phyloP scores from a whole-genome alignment of 2,888 invertebrate species.

The Trachelus stipa region DNA sequence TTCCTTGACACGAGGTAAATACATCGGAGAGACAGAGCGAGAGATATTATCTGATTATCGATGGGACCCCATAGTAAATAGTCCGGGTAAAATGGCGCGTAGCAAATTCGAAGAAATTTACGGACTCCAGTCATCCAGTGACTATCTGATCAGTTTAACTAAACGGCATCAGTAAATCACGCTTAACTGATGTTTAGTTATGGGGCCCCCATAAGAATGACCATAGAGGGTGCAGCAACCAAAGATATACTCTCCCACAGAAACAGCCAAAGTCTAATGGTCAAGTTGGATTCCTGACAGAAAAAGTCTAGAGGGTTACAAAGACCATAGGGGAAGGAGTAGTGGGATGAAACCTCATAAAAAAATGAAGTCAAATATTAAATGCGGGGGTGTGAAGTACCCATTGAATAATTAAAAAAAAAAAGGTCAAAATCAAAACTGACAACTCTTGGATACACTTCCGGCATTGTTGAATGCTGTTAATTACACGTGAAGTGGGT shows the following conservation, averaged over 20 bases:
- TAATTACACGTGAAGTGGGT: slow-evolving; percentile 27
- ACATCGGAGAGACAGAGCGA: no score
- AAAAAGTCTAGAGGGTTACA: neutral
- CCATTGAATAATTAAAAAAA: neutral
- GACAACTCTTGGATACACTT: neutral
- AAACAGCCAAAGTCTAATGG: no score
- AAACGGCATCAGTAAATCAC: slow-evolving; percentile 56
- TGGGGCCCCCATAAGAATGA: no score
- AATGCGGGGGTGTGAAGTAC: neutral
- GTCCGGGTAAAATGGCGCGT: no score
- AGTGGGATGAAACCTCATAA: neutral
- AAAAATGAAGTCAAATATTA: neutral
- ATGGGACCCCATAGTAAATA: no score
- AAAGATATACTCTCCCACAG: no score
- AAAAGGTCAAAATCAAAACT: neutral
- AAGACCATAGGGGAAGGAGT: neutral
- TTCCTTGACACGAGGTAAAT: no score
- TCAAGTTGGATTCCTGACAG: no score
- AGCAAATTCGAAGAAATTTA: no score
- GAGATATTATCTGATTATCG: no score
- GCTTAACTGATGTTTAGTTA: slow-evolving; percentile 54
- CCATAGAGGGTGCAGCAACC: no score
- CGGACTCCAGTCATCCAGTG: no score
- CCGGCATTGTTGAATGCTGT: slow-evolving; percentile 12
- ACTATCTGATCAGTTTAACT: slow-evolving; percentile 60